Percentiles rank a stretch among this genome's conserved stretches.
phyloP scores from a whole-genome alignment of 2,113 vertebrate genomes.

The Perca schrenkii region DNA sequence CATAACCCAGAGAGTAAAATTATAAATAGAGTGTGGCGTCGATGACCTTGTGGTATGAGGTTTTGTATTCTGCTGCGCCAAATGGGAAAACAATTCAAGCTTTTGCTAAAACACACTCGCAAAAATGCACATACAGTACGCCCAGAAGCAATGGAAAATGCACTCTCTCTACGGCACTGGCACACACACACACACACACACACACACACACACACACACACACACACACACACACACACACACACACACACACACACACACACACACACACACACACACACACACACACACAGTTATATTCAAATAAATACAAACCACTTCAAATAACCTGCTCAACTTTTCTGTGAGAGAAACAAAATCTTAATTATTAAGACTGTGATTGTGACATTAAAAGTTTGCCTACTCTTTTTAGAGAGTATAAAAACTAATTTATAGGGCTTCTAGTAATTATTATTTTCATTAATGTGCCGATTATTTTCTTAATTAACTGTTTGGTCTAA shows the following conservation, averaged over 20 bases:
- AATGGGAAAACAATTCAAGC: conserved; percentile 61
- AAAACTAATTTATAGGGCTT: not conserved
- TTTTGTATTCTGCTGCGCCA: conserved; percentile 54
- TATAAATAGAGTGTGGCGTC: conserved; percentile 69
- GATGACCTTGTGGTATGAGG: conserved; percentile 79
- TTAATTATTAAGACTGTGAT: not conserved
- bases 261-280: no score
- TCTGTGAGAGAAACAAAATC: conserved; percentile 2
- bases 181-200: not conserved
- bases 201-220: conserved; percentile 8
- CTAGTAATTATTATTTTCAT: not conserved
- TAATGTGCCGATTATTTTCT: not conserved
- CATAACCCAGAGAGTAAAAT: conserved; percentile 68
- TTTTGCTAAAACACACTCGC: conserved; percentile 31
- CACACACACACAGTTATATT: not conserved
- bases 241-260: not conserved
- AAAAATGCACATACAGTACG: not conserved
- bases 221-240: not conserved
- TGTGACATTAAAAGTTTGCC: not conserved
- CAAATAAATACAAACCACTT: conserved; percentile 7
- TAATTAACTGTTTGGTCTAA: not conserved
- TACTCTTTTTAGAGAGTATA: not conserved
- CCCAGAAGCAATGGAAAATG: not conserved
- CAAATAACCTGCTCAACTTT: conserved; percentile 1
- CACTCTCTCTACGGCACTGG: not conserved